Evolutionary conservation across 2,888 invertebrate genomes (phyloP).

Genomic region (Drosophila flavopinicola): DNA sequence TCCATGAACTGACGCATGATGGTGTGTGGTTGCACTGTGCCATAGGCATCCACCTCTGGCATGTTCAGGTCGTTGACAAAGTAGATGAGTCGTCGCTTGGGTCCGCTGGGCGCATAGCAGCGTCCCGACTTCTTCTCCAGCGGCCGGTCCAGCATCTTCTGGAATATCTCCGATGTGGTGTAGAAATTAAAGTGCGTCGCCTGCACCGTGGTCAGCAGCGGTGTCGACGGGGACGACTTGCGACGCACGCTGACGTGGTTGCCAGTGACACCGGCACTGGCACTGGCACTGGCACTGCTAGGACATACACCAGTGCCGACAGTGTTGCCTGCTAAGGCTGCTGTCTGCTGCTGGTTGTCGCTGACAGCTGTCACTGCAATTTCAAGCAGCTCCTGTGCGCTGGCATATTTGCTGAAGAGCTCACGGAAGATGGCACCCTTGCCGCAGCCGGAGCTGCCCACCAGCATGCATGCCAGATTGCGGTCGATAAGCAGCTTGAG

Average conservation of each 20-base stretch:
- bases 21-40: conserved; percentile 98
- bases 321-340: conserved; percentile 7
- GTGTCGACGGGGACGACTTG: conserved; percentile 85
- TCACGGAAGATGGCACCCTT: conserved; percentile 96
- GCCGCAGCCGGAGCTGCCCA: conserved; percentile 95
- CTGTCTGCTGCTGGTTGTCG: conserved; percentile 83
- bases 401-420: conserved; percentile 84
- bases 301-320: background rate
- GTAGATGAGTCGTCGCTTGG: conserved; percentile 91
- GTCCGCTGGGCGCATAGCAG: conserved; percentile 95
- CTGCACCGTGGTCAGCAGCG: conserved; percentile 74
- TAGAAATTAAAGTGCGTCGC: conserved; percentile 91
- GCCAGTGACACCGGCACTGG: conserved; percentile 7
- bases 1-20: conserved; percentile 97
- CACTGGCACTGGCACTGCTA: conserved; percentile 1
- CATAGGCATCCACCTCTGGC: conserved; percentile 98
- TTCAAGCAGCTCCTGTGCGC: conserved; percentile 84
- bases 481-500: conserved; percentile 92
- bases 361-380: conserved; percentile 87
- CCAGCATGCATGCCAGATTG: conserved; percentile 94
- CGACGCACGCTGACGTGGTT: conserved; percentile 30
- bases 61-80: conserved; percentile 98
- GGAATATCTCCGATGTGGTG: conserved; percentile 95
- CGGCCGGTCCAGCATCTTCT: conserved; percentile 94
- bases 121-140: conserved; percentile 97